Evolutionary conservation across 2,797 vertebrate genomes (phyloP).

Genomic region (Remorina albescens): DNA sequence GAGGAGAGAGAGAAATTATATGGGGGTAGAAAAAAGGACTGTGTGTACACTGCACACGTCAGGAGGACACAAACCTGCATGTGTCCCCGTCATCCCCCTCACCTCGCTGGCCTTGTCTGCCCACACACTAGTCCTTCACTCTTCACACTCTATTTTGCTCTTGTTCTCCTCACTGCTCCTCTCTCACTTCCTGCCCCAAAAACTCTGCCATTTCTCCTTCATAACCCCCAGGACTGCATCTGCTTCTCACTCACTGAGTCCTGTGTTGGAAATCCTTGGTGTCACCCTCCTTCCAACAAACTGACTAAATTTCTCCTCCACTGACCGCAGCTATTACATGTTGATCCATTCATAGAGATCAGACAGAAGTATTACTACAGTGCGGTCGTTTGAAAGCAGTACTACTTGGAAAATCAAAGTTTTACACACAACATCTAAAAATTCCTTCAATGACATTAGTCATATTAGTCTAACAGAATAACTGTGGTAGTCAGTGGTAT

Average conservation of each 20-base stretch:
- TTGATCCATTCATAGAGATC: background rate
- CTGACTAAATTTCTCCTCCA: background rate
- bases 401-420: background rate
- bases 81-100: conserved; percentile 63
- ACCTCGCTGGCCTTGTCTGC: conserved; percentile 55
- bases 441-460: background rate
- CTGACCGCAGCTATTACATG: no score
- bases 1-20: conserved; percentile 43
- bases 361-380: background rate
- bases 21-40: conserved; percentile 55
- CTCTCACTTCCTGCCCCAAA: conserved; percentile 4
- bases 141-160: conserved; percentile 24
- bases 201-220: background rate
- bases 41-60: conserved; percentile 66
- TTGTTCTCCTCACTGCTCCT: conserved; percentile 16
- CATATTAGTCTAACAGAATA: background rate
- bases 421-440: background rate
- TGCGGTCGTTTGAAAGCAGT: background rate
- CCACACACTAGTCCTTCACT: conserved; percentile 58
- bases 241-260: conserved; percentile 2
- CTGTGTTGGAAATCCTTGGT: background rate
- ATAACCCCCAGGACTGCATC: conserved; percentile 16
- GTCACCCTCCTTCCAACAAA: background rate
- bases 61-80: conserved; percentile 69
- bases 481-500: background rate